A percentile compares a stretch with the other conserved stretches of the same genome.
Conservation (phyloP, 2,113 vertebrate species). For the Cebidichthys violaceus region DNA sequence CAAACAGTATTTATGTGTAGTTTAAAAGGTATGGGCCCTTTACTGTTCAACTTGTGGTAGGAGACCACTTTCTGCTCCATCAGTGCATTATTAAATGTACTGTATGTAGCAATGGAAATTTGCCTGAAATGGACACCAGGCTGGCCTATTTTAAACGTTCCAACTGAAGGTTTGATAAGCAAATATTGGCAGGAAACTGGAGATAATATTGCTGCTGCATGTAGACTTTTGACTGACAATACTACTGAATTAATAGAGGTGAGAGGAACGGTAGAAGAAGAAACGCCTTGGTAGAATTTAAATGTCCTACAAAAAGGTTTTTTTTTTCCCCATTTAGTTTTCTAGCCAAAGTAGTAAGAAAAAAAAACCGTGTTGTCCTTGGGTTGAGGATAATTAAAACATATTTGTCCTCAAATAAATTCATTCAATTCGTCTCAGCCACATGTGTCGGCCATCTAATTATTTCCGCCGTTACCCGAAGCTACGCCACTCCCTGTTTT, state of each 20-base stretch:
- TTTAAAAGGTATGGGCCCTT: background rate
- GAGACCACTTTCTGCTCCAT: background rate
- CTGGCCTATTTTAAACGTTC: background rate
- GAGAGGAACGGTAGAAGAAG: background rate
- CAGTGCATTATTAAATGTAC: background rate
- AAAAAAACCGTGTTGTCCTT: no score
- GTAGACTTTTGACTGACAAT: background rate
- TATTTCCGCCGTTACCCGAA: background rate
- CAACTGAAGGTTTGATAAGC: background rate
- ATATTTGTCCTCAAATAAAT: no score
- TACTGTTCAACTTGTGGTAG: background rate
- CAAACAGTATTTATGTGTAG: background rate
- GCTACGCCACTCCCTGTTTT: background rate
- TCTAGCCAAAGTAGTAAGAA: no score
- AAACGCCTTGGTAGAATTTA: background rate
- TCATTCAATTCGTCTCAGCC: no score
- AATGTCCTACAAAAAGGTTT: background rate
- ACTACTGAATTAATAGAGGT: background rate
- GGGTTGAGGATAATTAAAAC: no score
- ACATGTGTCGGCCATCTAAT: background rate
- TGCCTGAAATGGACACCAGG: background rate
- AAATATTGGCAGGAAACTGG: background rate
- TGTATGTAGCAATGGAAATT: constrained; percentile 1
- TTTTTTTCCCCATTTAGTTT: no score
- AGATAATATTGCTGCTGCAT: background rate